phyloP scores from a whole-genome alignment of 2,113 vertebrate genomes.

The Mobula birostris region DNA sequence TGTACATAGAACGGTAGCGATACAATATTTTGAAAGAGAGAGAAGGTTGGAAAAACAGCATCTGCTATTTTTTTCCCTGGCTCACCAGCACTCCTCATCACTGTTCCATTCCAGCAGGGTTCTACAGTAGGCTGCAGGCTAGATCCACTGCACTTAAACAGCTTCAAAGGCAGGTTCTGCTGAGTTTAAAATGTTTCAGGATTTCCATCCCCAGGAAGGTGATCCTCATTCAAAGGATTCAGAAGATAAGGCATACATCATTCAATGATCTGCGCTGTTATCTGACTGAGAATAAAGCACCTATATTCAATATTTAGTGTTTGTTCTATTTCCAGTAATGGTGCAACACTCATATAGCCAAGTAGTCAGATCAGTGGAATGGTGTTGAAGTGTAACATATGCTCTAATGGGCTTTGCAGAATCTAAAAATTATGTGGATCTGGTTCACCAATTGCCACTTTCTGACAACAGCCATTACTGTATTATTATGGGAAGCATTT shows the following conservation, averaged over 20 bases:
- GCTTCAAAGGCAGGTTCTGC: background rate
- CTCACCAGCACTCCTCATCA: background rate
- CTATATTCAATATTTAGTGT: background rate
- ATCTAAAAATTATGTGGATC: slow-evolving; percentile 17
- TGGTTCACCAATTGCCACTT: slow-evolving; percentile 16
- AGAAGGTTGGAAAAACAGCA: background rate
- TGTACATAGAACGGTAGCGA: background rate
- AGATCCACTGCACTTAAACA: background rate
- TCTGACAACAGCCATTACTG: background rate
- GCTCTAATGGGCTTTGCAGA: background rate
- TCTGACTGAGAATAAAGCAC: background rate
- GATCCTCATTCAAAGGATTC: background rate
- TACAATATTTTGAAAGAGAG: background rate
- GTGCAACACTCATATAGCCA: background rate
- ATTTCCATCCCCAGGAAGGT: background rate
- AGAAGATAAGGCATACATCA: background rate
- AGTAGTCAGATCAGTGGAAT: background rate
- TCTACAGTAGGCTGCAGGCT: background rate
- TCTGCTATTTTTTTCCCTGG: background rate
- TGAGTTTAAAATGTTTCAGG: background rate
- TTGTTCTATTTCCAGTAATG: background rate
- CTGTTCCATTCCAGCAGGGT: background rate
- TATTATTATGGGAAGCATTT: background rate
- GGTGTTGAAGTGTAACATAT: background rate
- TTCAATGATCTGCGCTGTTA: too few relatives aligned